Evolutionary conservation across 2,113 vertebrate genomes (phyloP), one percentile per base, ranked within the genome.

Genomic region (Labeo catla): DNA sequence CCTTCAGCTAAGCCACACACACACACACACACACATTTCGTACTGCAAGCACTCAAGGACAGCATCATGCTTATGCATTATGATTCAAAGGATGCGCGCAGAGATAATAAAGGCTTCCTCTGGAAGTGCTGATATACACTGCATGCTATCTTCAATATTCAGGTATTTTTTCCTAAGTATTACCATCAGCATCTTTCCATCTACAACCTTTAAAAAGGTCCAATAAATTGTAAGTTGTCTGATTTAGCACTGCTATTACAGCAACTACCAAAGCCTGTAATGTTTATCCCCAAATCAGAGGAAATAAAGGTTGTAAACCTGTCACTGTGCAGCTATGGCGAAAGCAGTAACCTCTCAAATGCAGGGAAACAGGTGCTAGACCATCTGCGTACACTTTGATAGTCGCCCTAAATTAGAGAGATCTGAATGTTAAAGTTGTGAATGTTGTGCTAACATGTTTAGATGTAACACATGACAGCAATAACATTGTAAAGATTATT

Each of bases 261-360:
- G 70, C 39, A 73, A 45, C 70, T 45, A 73, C 70, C 39, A 45
- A 21, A 73, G 39, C 19, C 70, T 73, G 39, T 72, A 45, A 72
- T 72, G 68, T 73, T 45, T 73, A 73, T 73, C 70, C 39, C 19
- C 19, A 73, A 73, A 73, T 45, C 39, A 73, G 70, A 45, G 70
- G 70, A 73, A 73, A 73, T 72, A 45, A 73, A 73, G 0, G 39
- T 45, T 10, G 43, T 73, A 73, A 73, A 73, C 70, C 39, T 73
- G 70, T 73, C 70, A 73, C 19, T 45, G 70, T 73, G 19, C 70
- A n/a, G 19, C 70, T n/a, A 45, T 45, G 39, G 19, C 70, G 10
- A 73, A 73, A 45, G 39, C 70, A 73, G n/a, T 73, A 45, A 73
- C 19, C 39, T 73, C 70, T 73, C 39, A 45, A 45, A 73, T 73